A percentile compares a stretch with the other conserved stretches of the same genome.
Conservation (phyloP, 1,140 invertebrate species). For the Idris sp. region DNA sequence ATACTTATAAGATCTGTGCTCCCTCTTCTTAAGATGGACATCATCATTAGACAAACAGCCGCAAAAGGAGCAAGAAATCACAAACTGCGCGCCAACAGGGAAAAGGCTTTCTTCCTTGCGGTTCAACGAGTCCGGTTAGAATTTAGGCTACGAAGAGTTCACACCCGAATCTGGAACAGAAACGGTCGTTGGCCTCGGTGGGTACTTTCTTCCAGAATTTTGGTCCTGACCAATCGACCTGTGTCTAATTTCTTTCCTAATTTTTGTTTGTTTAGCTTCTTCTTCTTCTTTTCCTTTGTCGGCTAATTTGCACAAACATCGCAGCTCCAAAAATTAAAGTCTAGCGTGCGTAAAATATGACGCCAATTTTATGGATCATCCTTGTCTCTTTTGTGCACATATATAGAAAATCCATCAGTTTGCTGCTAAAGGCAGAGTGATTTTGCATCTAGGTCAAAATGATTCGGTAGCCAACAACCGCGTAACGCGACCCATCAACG, state of each 20-base stretch:
- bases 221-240: slow-evolving; percentile 31
- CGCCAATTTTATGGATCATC: too few species aligned
- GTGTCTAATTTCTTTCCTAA: slow-evolving; percentile 47
- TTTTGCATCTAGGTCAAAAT: slow-evolving; percentile 71
- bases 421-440: slow-evolving; percentile 50
- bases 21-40: too few species aligned
- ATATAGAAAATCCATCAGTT: slow-evolving; percentile 50
- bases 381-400: slow-evolving; percentile 15
- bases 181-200: slow-evolving; percentile 67
- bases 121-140: slow-evolving; percentile 73
- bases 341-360: too few species aligned
- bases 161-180: slow-evolving; percentile 73
- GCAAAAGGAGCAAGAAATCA: slow-evolving; percentile 35
- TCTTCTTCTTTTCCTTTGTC: too few species aligned
- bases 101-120: slow-evolving; percentile 67
- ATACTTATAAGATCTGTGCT: too few species aligned
- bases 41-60: too few species aligned
- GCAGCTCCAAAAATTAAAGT: too few species aligned
- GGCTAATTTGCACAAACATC: too few species aligned
- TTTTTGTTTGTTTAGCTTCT: too few species aligned
- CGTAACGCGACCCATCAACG: slow-evolving; percentile 68
- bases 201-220: slow-evolving; percentile 68
- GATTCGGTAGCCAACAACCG: slow-evolving; percentile 69
- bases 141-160: slow-evolving; percentile 74
- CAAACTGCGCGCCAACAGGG: slow-evolving; percentile 50